Percentiles rank a stretch among this genome's conserved stretches.
These are phyloP conservation scores for Rousettus leschenaultii DNA, from an alignment of 2,113 vertebrate genomes.

Conservation along the genomic window DNA sequence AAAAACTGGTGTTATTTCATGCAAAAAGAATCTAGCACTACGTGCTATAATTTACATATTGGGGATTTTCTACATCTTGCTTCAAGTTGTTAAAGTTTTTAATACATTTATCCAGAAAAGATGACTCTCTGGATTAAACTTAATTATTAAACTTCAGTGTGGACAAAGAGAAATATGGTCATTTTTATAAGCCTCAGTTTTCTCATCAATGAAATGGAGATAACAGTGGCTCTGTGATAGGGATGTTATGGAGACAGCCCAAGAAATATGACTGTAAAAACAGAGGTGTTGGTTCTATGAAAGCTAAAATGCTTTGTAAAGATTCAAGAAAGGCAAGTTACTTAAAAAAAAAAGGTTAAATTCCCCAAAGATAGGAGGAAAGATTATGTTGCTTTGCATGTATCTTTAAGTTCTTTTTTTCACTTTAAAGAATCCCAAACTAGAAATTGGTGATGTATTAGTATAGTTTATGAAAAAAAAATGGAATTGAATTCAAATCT, in stretches of 20 bases:
- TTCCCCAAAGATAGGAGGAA: background rate
- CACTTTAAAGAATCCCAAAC: background rate
- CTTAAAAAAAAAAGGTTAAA: background rate
- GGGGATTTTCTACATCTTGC: background rate
- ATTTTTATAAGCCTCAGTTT: background rate
- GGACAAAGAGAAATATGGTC: background rate
- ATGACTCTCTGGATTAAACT: background rate
- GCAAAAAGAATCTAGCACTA: background rate
- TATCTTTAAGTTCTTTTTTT: background rate
- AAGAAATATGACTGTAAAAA: background rate
- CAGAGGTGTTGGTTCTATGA: background rate
- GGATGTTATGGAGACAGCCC: background rate
- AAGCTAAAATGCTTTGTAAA: background rate
- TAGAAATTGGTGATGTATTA: background rate
- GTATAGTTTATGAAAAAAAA: background rate
- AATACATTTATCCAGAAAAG: background rate
- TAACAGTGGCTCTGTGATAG: background rate
- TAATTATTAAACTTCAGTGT: background rate
- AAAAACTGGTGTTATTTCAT: background rate
- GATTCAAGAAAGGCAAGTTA: background rate
- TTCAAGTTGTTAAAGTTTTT: conserved; percentile 3
- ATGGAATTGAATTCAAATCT: background rate
- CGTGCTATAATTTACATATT: background rate
- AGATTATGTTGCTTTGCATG: background rate
- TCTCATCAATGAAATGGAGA: background rate